These are phyloP conservation scores for Aurelia aurita DNA, from an alignment of 30 jellyfish, hydroid and myxozoan species.

Conservation along the genomic window DNA sequence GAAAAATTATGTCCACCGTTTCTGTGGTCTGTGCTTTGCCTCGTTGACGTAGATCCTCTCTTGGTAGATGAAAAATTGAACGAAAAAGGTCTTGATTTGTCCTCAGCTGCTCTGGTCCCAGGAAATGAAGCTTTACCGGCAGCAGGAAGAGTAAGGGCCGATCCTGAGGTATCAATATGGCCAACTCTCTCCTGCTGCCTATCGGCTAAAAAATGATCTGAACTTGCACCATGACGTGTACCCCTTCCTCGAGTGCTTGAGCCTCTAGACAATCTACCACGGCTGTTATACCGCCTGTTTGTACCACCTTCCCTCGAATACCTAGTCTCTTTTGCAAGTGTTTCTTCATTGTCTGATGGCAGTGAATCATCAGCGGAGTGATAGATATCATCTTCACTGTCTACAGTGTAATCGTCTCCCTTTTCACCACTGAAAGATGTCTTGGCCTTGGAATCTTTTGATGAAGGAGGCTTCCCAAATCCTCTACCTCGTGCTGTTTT, in stretches of 20 bases:
- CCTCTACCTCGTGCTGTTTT: conserved; percentile 60
- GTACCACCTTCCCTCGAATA: conserved; percentile 8
- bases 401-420: conserved; percentile 54
- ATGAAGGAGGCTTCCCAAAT: conserved; percentile 33
- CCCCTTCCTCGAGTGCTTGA: conserved; percentile 61
- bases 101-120: conserved; percentile 72
- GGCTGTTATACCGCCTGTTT: conserved; percentile 29
- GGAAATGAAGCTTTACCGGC: conserved; percentile 83
- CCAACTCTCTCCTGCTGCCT: conserved; percentile 99
- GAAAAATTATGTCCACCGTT: conserved; percentile 1
- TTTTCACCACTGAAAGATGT: conserved; percentile 23
- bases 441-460: conserved; percentile 32
- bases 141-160: conserved; percentile 91
- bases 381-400: conserved; percentile 50
- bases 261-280: conserved; percentile 59
- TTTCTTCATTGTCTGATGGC: conserved; percentile 54
- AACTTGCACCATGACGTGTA: conserved; percentile 70
- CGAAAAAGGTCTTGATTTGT: conserved; percentile 47
- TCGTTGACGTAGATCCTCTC: conserved; percentile 29
- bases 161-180: conserved; percentile 78
- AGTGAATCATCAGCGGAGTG: conserved; percentile 69
- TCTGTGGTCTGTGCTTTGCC: conserved; percentile 42
- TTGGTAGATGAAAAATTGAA: not conserved
- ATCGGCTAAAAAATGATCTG: conserved; percentile 92
- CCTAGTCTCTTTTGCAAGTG: conserved; percentile 32